Evolutionary conservation across 2,888 invertebrate species (phyloP).

Genomic region (Caenorhabditis uteleia): DNA sequence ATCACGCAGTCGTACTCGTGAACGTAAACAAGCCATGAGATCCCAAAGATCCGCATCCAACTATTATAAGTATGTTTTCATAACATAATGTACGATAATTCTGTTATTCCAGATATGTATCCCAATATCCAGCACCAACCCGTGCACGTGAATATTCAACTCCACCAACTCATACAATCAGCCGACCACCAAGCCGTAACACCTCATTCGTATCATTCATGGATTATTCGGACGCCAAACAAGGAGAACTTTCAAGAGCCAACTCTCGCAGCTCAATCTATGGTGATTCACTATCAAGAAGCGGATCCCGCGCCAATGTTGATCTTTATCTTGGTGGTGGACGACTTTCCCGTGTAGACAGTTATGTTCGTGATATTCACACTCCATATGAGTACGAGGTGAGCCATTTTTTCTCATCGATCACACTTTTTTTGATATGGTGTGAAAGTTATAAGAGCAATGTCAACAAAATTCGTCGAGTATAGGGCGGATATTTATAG

Average conservation of each 20-base stretch:
- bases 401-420: neutral
- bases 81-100: neutral
- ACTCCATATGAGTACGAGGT: conserved; percentile 62
- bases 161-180: conserved; percentile 59
- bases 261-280: conserved; percentile 63
- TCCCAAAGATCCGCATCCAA: conserved; percentile 64
- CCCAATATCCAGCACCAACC: conserved; percentile 61
- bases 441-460: neutral
- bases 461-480: conserved; percentile 1
- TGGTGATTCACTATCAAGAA: conserved; percentile 63
- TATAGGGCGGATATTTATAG: too few relatives aligned
- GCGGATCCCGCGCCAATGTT: conserved; percentile 63
- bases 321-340: conserved; percentile 65
- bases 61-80: conserved; percentile 52
- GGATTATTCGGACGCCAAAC: conserved; percentile 65
- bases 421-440: neutral
- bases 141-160: conserved; percentile 68
- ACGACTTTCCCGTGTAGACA: conserved; percentile 67
- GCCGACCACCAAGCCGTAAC: conserved; percentile 61
- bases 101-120: conserved; percentile 38
- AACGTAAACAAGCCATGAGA: conserved; percentile 66
- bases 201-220: conserved; percentile 67
- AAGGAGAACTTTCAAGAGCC: conserved; percentile 64
- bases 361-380: conserved; percentile 65
- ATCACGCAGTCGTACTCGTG: conserved; percentile 67